phyloP scores from a whole-genome alignment of 1,140 invertebrate species.

The Bombus confusus region DNA sequence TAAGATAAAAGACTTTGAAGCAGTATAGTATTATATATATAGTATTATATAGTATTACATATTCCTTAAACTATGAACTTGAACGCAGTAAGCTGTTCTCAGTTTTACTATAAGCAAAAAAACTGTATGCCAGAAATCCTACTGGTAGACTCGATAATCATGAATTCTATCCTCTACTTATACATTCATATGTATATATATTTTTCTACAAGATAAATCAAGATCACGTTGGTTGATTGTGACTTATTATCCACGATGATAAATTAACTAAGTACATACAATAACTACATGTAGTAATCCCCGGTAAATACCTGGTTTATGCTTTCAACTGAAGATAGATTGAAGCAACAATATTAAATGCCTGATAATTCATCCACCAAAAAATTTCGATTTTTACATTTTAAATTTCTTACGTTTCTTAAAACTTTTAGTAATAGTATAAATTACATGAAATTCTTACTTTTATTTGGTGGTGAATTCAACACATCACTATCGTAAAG shows the following conservation, averaged over 20 bases:
- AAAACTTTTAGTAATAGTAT: background rate
- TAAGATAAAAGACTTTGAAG: background rate
- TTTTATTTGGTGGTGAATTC: conserved; percentile 69
- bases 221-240: no score
- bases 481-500: conserved; percentile 72
- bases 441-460: conserved; percentile 63
- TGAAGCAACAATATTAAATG: background rate
- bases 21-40: background rate
- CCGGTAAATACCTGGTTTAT: background rate
- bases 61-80: background rate
- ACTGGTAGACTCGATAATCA: no score
- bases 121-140: background rate
- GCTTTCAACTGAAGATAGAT: background rate
- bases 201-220: no score
- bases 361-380: background rate
- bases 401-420: no score
- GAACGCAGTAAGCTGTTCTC: background rate
- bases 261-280: no score
- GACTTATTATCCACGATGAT: no score
- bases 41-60: no score
- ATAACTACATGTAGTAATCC: no score
- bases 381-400: background rate
- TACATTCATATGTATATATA: no score
- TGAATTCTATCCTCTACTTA: no score
- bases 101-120: background rate